These are phyloP conservation scores for Borostomias antarcticus DNA, from an alignment of 2,797 vertebrate species.

Conservation along the genomic window DNA sequence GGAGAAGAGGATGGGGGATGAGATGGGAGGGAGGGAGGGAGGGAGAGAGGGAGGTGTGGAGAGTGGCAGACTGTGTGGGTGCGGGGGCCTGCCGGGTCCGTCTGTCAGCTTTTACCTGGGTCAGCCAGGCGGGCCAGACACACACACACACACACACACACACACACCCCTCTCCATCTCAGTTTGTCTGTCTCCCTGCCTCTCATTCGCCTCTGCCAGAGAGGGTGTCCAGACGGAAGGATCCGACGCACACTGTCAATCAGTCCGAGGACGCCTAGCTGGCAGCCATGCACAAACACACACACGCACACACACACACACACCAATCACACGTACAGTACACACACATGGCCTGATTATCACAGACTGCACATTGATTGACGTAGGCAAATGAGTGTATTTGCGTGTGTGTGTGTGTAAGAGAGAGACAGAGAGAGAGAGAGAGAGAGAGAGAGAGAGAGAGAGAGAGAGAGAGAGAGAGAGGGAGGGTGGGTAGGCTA, in stretches of 20 bases:
- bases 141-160: not conserved
- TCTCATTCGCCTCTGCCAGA: too few species aligned
- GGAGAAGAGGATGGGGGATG: slow-evolving; percentile 21
- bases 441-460: not conserved
- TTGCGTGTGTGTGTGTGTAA: not conserved
- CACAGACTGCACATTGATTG: not conserved
- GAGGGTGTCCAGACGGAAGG: too few species aligned
- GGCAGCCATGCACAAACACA: too few species aligned
- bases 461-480: too few species aligned
- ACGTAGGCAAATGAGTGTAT: too few species aligned
- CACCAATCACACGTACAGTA: too few species aligned
- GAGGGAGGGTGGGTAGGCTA: too few species aligned
- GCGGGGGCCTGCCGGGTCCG: slow-evolving; percentile 43
- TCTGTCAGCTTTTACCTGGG: slow-evolving; percentile 63
- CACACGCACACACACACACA: too few species aligned
- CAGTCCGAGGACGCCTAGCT: not conserved
- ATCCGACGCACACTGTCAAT: slow-evolving; percentile 9
- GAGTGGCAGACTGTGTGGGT: slow-evolving; percentile 59
- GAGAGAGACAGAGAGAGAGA: too few species aligned
- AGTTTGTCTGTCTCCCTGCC: slow-evolving; percentile 14
- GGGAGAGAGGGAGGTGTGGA: slow-evolving; percentile 34
- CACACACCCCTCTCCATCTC: slow-evolving; percentile 13
- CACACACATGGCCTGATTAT: too few species aligned
- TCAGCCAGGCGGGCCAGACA: slow-evolving; percentile 40
- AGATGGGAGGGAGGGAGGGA: slow-evolving; percentile 28